Conservation (phyloP, 2,797 vertebrate species). For the Antrozous pallidus region DNA sequence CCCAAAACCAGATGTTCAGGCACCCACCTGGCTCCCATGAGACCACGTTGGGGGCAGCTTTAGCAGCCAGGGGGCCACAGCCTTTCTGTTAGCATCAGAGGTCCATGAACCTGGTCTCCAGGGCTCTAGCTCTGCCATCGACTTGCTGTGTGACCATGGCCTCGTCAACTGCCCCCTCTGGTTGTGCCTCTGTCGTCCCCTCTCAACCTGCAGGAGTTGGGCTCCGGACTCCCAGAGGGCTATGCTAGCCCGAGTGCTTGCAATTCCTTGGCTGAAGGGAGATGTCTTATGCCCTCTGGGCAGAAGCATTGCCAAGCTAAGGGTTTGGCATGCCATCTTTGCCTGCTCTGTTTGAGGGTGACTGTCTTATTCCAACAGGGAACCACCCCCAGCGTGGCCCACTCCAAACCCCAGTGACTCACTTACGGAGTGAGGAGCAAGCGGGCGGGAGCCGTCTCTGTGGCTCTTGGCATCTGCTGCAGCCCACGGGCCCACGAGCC, state of each 20-base stretch:
- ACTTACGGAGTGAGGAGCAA: slow-evolving; percentile 72
- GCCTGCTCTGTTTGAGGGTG: slow-evolving; percentile 78
- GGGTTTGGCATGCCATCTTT: slow-evolving; percentile 73
- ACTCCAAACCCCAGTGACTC: slow-evolving; percentile 81
- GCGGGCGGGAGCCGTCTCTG: slow-evolving; percentile 68
- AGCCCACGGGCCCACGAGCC: slow-evolving; percentile 71
- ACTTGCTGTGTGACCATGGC: neutral
- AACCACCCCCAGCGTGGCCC: slow-evolving; percentile 79
- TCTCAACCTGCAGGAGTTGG: slow-evolving; percentile 43
- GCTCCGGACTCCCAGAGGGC: neutral
- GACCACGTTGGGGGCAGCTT: slow-evolving; percentile 36
- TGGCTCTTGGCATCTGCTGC: slow-evolving; percentile 72
- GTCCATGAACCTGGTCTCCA: neutral
- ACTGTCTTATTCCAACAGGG: slow-evolving; percentile 79
- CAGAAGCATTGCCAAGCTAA: slow-evolving; percentile 66
- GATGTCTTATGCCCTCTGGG: slow-evolving; percentile 53
- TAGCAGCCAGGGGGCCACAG: slow-evolving; percentile 54
- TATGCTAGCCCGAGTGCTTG: slow-evolving; percentile 17
- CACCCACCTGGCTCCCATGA: neutral
- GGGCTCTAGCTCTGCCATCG: neutral
- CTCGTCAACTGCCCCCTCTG: neutral
- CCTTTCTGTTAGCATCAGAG: slow-evolving; percentile 27
- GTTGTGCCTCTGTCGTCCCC: neutral
- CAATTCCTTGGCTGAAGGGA: slow-evolving; percentile 50
- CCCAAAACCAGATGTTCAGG: neutral